Evolutionary conservation across 2,888 invertebrate species (phyloP).

Genomic region (Thymelicus lineola): DNA sequence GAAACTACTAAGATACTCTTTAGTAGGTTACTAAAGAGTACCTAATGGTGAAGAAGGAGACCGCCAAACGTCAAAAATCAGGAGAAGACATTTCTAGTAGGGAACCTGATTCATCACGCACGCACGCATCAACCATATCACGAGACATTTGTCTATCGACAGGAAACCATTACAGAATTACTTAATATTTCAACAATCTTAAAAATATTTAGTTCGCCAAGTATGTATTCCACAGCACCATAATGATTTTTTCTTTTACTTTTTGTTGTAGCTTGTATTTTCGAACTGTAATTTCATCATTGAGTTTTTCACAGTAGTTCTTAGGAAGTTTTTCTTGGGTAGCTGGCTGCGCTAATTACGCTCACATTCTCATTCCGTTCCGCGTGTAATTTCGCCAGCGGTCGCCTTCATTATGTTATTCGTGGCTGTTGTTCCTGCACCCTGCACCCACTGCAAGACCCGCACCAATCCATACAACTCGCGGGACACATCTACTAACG

Average conservation of each 20-base stretch:
- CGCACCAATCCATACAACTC: background rate
- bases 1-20: too few relatives aligned
- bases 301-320: slow-evolving; percentile 2
- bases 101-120: too few relatives aligned
- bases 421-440: slow-evolving; percentile 60
- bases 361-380: slow-evolving; percentile 86
- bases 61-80: too few relatives aligned
- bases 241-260: background rate
- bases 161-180: too few relatives aligned
- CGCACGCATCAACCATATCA: too few relatives aligned
- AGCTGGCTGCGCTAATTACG: slow-evolving; percentile 83
- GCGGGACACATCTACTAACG: background rate
- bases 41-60: too few relatives aligned
- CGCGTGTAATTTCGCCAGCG: slow-evolving; percentile 85
- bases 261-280: slow-evolving; percentile 1
- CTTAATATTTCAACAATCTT: too few relatives aligned
- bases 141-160: too few relatives aligned
- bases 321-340: slow-evolving; percentile 37
- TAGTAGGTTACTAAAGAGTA: too few relatives aligned
- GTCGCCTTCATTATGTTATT: slow-evolving; percentile 86
- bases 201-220: too few relatives aligned
- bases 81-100: too few relatives aligned
- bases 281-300: slow-evolving; percentile 7
- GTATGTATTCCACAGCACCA: background rate
- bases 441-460: too few relatives aligned